Base-by-base conservation (phyloP, 2,113 vertebrate species). In the Pollachius pollachius region DNA sequence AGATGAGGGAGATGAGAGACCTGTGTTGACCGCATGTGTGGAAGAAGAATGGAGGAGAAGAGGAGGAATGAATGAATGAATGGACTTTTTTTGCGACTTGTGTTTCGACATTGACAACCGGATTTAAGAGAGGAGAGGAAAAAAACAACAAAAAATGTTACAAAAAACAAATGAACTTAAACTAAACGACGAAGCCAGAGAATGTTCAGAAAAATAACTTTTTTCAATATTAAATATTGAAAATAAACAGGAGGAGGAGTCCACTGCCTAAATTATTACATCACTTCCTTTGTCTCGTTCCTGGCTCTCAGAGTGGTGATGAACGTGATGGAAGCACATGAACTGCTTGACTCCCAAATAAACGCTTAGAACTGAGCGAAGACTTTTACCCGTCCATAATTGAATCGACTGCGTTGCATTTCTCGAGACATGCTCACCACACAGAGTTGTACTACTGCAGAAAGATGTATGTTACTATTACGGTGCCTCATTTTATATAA, bases 401-500 rank as follows among this genome's bases (percentile, higher is more conserved):
- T 68, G 72, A 79, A 70, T 65, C 56, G 70, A 68, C 64, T n/a
- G 41, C 62, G 65, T 66, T 16, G 52, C 64, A 37, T 70, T 54
- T 64, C 34, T 37, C 41, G 61, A 77, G 65, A 74, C 57, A 62
- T 73, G 62, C 78, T 80, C 27, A 54, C 78, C 76, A 82, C 83
- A 79, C 64, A 78, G 48, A 62, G 62, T 63, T 67, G 48, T 74
- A 84, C 78, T 81, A 80, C 78, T 84, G 81, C 72, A 68, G 71
- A 56, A 61, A 71, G 41, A 65, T 72, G 60, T 25, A 27, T 74
- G 15, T 75, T 72, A 34, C 72, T 68, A 21, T 69, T 81, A 54
- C 58, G 19, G 73, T 62, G 62, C 67, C 58, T 74, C 30, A 34
- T 68, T 70, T 62, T 68, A 66, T 78, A 76, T 74, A 61, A 62